Evolutionary conservation across 2,888 invertebrate genomes (phyloP), one percentile per base, ranked within the genome.

Genomic region (Aethes cnicana): DNA sequence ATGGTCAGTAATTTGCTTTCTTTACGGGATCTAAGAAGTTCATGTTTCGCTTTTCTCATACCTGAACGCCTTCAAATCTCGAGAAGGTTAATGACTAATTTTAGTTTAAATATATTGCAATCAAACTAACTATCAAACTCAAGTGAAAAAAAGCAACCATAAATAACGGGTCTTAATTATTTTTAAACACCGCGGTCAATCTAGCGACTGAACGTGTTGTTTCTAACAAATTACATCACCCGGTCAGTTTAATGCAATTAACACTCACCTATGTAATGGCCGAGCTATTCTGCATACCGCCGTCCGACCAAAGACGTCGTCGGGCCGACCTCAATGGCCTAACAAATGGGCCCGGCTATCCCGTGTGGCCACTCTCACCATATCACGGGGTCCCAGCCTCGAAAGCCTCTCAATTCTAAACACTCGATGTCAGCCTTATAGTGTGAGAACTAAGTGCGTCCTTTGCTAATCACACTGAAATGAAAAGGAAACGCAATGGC

Each of bases 291-390:
- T 55, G 53, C 54, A 56, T 53, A 46, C 53, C 57, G 30, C 47
- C 46, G 48, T 37, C 47, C 26, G 47, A 44, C 50, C 47, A 50
- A 48, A 50, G 48, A 53, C 50, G 52, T 42, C 44, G 54, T 21
- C 47, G 36, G 39, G 46, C 20, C 52, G 39, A 48, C 46, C 58
- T 54, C 56, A 53, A 58, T 57, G 46, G 54, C 50, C 55, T 54
- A 48, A 58, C 58, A 61, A 61, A 58, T 56, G 58, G 37, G 37
- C 52, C 47, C 52, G 18, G 50, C 23, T 37, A 44, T 48, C 54
- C 58, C 54, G 30, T 30, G 58, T 50, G 55, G 54, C 47, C 54
- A 56, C 55, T 58, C 54, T 32, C 33, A 11, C 49, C 49, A 44
- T 57, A 53, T 53, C 54, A 42, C 52, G 48, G 48, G 25, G 20